A percentile compares a stretch with the other conserved stretches of the same genome.
phyloP scores from a whole-genome alignment of 2,797 vertebrate genomes.

The Pterois miles region DNA sequence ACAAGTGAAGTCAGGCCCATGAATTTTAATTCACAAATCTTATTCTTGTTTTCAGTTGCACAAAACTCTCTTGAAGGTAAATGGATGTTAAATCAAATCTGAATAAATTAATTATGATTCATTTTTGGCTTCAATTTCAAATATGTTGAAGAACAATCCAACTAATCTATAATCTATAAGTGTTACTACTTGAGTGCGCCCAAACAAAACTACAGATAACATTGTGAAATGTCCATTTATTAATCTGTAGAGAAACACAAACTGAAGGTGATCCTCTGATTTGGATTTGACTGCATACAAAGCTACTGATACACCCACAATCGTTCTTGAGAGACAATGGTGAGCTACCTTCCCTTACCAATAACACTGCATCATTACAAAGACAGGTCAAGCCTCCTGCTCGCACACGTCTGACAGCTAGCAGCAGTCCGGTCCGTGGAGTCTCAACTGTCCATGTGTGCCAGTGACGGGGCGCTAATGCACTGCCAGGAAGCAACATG shows the following conservation, averaged over 20 bases:
- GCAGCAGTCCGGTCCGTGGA: constrained; percentile 18
- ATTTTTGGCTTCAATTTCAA: not conserved
- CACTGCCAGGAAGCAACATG: constrained; percentile 56
- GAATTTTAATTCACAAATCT: not conserved
- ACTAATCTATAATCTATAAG: not conserved
- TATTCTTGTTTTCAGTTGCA: not conserved
- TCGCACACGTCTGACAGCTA: constrained; percentile 19
- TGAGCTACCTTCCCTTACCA: not conserved
- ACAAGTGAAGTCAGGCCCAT: not conserved
- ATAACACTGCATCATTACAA: constrained; percentile 9
- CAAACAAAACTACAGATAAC: not conserved
- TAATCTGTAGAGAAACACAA: not conserved
- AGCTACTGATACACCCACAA: not conserved
- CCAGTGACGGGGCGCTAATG: constrained; percentile 52
- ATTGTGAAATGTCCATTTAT: not conserved
- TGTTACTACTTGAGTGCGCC: no score
- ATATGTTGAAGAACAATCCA: not conserved
- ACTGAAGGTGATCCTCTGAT: not conserved
- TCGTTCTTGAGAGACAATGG: not conserved
- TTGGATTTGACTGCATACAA: not conserved
- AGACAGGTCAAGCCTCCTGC: constrained; percentile 14
- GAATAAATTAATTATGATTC: not conserved
- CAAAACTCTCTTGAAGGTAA: no score
- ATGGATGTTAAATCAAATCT: not conserved
- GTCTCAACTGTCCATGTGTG: constrained; percentile 23